Percentiles rank a stretch among this genome's conserved stretches.
Conservation (phyloP, 1,140 invertebrate genomes). For the Metopolophium dirhodum region DNA sequence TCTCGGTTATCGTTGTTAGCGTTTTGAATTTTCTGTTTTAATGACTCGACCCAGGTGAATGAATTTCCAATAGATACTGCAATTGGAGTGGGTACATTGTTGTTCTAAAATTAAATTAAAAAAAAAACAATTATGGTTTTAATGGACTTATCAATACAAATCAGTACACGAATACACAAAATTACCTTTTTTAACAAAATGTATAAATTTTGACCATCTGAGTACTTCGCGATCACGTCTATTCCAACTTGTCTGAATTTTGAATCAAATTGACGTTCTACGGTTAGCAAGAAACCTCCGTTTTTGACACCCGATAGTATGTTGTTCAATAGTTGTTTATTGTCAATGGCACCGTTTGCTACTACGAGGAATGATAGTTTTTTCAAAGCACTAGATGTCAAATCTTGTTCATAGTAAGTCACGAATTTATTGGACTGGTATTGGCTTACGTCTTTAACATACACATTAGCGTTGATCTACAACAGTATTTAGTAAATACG, state of each 20-base stretch:
- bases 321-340: slow-evolving; percentile 30
- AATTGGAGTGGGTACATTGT: not conserved
- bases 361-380: not conserved
- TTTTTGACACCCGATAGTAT: not conserved
- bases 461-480: slow-evolving; percentile 35
- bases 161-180: not conserved
- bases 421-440: not conserved
- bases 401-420: slow-evolving; percentile 19
- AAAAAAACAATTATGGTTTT: not conserved
- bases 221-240: not conserved
- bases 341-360: not conserved
- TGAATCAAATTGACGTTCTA: slow-evolving; percentile 39
- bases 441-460: not conserved
- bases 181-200: slow-evolving; percentile 47
- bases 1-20: not conserved
- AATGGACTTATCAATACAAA: not conserved
- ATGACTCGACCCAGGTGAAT: slow-evolving; percentile 23
- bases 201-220: not conserved
- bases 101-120: not conserved
- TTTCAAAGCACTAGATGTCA: not conserved
- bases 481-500: not conserved
- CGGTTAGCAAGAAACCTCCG: slow-evolving; percentile 46
- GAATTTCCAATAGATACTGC: not conserved
- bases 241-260: slow-evolving; percentile 17
- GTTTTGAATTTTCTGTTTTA: slow-evolving; percentile 36